Base-by-base conservation (phyloP, 64 coral and sea anemone genomes). In the Anthopleura sola region DNA sequence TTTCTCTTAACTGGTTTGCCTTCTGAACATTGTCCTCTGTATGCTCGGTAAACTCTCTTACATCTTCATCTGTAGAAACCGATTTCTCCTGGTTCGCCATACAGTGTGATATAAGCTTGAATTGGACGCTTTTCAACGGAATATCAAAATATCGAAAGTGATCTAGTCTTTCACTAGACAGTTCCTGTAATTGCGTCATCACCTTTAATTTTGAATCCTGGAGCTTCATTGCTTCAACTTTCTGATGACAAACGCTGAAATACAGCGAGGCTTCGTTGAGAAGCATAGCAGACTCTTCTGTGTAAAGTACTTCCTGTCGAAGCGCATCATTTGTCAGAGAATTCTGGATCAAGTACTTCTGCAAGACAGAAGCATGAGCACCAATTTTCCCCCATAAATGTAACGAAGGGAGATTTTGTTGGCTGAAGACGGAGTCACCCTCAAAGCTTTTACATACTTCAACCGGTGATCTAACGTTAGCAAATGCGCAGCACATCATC, bases 21-120 rank as follows among this genome's bases (percentile, higher is more conserved):
- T 8, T 26, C 17, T 31, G 53, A 29, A 26, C 1, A 24, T 88
- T n/a, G 8, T 0, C 62, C 60, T 69, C 75, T 29, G 31, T 19
- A 9, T 11, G 13, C 17, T 49, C 32, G 17, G 28, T 36, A 46
- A 24, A 24, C 2, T 24, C 2, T 93, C 34, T 79, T 40, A 49
- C 28, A 7, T 21, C 24, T 29, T 32, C 29, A 76, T 37, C 74
- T 39, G 12, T 29, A 28, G 15, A 17, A 76, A 36, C 6, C 1
- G 74, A 17, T 71, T n/a, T 71, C 74, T 76, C 74, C 16, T 33
- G 37, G 16, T 28, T 76, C 15, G 74, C 37, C 86, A 96, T 87
- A 84, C 94, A 92, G 69, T 88, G 83, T 23, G 90, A 92, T 36
- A 96, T 89, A 15, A 96, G 68, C 37, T 92, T 96, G 83, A 66